Percentiles rank a stretch among this genome's conserved stretches.
phyloP scores from a whole-genome alignment of 2,797 vertebrate species.

The Florisuga fusca region DNA sequence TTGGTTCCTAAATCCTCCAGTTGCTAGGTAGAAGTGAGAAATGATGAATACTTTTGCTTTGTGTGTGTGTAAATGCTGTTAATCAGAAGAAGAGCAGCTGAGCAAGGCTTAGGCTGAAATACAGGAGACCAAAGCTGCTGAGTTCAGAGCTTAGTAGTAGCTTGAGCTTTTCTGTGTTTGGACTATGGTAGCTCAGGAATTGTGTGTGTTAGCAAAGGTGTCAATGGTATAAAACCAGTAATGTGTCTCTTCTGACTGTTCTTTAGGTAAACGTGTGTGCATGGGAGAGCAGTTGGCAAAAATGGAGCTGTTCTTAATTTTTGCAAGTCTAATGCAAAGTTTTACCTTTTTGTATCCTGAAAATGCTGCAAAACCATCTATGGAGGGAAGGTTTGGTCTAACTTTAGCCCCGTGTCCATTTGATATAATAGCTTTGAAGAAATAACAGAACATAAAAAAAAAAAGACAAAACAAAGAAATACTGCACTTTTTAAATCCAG shows the following conservation, averaged over 20 bases:
- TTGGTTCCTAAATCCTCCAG: not conserved
- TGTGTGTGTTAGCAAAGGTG: not conserved
- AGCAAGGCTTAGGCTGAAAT: not conserved
- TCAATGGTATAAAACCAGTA: not conserved
- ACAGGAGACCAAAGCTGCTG: not conserved
- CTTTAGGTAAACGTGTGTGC: constrained; percentile 91
- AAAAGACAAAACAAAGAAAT: not conserved
- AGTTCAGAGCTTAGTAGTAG: not conserved
- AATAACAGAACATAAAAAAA: not conserved
- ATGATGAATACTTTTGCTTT: not conserved
- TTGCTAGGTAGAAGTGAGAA: not conserved
- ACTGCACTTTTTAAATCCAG: constrained; percentile 20
- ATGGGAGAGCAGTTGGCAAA: constrained; percentile 98
- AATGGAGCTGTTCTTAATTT: constrained; percentile 95
- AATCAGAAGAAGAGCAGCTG: not conserved
- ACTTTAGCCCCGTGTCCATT: constrained; percentile 90
- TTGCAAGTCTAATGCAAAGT: constrained; percentile 89
- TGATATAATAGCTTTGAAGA: constrained; percentile 80
- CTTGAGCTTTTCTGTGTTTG: not conserved
- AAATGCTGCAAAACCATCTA: constrained; percentile 79
- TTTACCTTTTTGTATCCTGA: constrained; percentile 87
- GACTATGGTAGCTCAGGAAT: not conserved
- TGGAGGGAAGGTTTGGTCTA: constrained; percentile 90
- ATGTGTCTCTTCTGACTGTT: constrained; percentile 38
- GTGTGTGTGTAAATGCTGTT: not conserved